Evolutionary conservation across 1,140 invertebrate genomes (phyloP).

Genomic region (Drosophila eugracilis): DNA sequence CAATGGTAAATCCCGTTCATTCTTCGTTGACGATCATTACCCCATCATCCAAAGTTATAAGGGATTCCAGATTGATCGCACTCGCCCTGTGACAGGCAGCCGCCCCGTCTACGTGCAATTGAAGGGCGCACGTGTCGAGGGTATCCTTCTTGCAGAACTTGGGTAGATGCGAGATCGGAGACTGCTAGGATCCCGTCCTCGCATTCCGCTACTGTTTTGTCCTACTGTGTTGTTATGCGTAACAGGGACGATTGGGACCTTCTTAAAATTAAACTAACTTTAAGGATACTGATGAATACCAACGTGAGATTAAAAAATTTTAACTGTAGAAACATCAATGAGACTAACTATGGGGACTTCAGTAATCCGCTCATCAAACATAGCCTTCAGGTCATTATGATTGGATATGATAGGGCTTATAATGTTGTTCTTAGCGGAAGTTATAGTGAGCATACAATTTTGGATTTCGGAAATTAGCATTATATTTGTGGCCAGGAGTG

Average conservation of each 20-base stretch:
- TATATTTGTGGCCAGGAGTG: too few relatives aligned
- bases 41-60: background rate
- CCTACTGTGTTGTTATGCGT: background rate
- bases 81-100: too few relatives aligned
- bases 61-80: background rate
- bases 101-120: background rate
- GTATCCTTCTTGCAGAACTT: background rate
- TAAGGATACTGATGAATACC: background rate
- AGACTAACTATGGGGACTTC: too few relatives aligned
- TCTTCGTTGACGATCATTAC: background rate
- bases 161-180: background rate
- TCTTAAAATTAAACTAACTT: too few relatives aligned
- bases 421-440: background rate
- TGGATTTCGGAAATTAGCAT: too few relatives aligned
- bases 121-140: background rate
- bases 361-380: too few relatives aligned
- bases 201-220: background rate
- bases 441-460: background rate
- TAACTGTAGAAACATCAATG: too few relatives aligned
- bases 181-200: too few relatives aligned
- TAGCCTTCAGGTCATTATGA: too few relatives aligned
- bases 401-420: background rate
- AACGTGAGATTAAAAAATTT: background rate
- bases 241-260: background rate
- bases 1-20: background rate